Conservation (phyloP, 2,888 invertebrate species). For the Lymantria dispar region DNA sequence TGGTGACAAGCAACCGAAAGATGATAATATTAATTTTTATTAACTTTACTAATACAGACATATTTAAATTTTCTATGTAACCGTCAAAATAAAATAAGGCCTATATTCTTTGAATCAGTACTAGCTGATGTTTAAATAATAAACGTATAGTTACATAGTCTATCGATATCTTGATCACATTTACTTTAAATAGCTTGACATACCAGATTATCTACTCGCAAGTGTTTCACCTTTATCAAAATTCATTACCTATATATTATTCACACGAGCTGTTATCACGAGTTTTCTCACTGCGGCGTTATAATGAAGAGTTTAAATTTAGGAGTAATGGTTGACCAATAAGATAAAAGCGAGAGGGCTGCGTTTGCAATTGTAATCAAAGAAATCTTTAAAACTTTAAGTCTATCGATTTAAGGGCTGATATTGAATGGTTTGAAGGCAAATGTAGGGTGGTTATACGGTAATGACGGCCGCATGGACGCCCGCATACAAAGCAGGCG, state of each 20-base stretch:
- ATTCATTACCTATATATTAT: slow-evolving; percentile 77
- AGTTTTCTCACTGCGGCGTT: slow-evolving; percentile 77
- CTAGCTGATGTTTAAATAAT: neutral
- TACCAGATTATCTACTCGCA: slow-evolving; percentile 39
- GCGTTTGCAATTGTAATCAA: slow-evolving; percentile 44
- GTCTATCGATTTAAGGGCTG: slow-evolving; percentile 33
- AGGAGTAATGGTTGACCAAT: slow-evolving; percentile 82
- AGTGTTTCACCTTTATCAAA: slow-evolving; percentile 63
- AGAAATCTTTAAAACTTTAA: slow-evolving; percentile 30
- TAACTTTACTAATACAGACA: too few relatives aligned
- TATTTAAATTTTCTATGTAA: neutral
- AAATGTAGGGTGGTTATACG: slow-evolving; percentile 45
- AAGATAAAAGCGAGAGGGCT: slow-evolving; percentile 80
- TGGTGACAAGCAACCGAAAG: too few relatives aligned
- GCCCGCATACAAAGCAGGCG: slow-evolving; percentile 80
- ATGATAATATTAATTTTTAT: too few relatives aligned
- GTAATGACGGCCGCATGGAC: slow-evolving; percentile 79
- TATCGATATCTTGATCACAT: slow-evolving; percentile 27
- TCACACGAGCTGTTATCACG: slow-evolving; percentile 69
- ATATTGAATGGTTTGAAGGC: slow-evolving; percentile 25
- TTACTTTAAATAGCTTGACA: slow-evolving; percentile 31
- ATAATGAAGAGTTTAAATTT: slow-evolving; percentile 83
- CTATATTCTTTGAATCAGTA: too few relatives aligned
- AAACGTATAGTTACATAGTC: slow-evolving; percentile 4
- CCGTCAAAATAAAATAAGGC: neutral